These are phyloP conservation scores for Nesometra sesokonis DNA, from an alignment of 35 echinoderm and acorn worm genomes.

Conservation along the genomic window DNA sequence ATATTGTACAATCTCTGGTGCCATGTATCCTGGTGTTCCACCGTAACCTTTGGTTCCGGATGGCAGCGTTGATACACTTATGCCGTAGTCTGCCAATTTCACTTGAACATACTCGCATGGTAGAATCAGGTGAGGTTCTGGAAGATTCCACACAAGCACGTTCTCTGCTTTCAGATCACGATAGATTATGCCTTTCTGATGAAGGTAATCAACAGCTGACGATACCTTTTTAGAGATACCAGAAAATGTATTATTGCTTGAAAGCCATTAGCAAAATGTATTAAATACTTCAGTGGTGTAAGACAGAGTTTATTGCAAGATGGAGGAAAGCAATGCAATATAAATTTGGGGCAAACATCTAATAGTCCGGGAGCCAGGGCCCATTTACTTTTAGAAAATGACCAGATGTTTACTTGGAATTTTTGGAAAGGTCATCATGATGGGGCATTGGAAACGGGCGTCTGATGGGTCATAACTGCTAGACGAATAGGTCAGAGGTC, in stretches of 20 bases:
- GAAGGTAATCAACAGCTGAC: slow-evolving; percentile 79
- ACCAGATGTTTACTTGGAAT: too few relatives aligned
- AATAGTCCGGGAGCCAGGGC: too few relatives aligned
- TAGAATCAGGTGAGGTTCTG: slow-evolving; percentile 54
- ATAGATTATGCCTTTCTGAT: slow-evolving; percentile 81
- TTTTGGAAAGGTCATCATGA: too few relatives aligned
- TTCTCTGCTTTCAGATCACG: slow-evolving; percentile 96
- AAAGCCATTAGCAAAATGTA: too few relatives aligned
- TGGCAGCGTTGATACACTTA: slow-evolving; percentile 77
- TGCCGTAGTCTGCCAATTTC: slow-evolving; percentile 90
- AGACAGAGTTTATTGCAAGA: too few relatives aligned
- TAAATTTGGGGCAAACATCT: too few relatives aligned
- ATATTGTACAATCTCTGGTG: slow-evolving; percentile 93
- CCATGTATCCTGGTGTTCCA: slow-evolving; percentile 94
- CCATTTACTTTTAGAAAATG: too few relatives aligned
- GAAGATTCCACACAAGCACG: slow-evolving; percentile 81
- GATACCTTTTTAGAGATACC: slow-evolving; percentile 47
- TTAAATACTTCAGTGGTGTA: too few relatives aligned
- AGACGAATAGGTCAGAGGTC: too few relatives aligned
- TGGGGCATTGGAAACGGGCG: too few relatives aligned
- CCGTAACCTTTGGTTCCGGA: slow-evolving; percentile 91
- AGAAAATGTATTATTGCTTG: background rate
- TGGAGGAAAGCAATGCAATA: too few relatives aligned
- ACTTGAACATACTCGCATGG: slow-evolving; percentile 59
- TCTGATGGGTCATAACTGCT: too few relatives aligned